Base-by-base conservation (phyloP, 2,888 invertebrate species). In the Bombyx huttoni region DNA sequence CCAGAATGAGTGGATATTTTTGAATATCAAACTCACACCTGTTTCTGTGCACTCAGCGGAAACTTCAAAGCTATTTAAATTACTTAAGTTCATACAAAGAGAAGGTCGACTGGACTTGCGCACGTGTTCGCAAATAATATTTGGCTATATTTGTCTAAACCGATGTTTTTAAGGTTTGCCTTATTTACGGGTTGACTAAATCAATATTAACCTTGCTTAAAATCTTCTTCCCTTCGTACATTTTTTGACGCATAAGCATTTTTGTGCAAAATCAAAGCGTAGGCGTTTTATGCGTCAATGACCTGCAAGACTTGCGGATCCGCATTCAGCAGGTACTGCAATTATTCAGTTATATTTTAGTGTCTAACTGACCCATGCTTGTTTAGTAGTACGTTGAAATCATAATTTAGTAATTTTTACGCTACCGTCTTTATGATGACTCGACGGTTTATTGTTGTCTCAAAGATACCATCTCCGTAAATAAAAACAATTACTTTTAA, bases 251-350 rank as follows among this genome's bases (percentile, higher is more conserved):
- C 51, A 51, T 50, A 58, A 60, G 60, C 59, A 59, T 74, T 73
- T 83, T 81, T 75, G 72, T 76, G 68, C 75, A 74, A 68, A 67
- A 71, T 71, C 14, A 45, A 46, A 24, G 75, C 73, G 86, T 87
- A 76, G 86, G 86, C 80, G 86, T 77, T 70, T 67, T 78, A 76
- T 82, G 77, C 84, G 87, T 87, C 87, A 87, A 87, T 82, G 87
- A 88, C 87, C 87, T 78, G 85, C 78, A 68, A 84, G 86, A 85
- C 78, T 81, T 75, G 87, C 73, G 79, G 79, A 83, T 84, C 86
- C 86, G 77, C 87, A 86, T 86, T 86, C 82, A 82, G 73, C 77
- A 75, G 80, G 73, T 75, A 76, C 68, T 65, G 65, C 64, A 63
- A 65, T 64, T 65, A 58, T 65, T 73, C 63, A 65, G 67, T 62